Evolutionary conservation across 2,888 invertebrate species (phyloP).

Genomic region (Andrena flavipes): DNA sequence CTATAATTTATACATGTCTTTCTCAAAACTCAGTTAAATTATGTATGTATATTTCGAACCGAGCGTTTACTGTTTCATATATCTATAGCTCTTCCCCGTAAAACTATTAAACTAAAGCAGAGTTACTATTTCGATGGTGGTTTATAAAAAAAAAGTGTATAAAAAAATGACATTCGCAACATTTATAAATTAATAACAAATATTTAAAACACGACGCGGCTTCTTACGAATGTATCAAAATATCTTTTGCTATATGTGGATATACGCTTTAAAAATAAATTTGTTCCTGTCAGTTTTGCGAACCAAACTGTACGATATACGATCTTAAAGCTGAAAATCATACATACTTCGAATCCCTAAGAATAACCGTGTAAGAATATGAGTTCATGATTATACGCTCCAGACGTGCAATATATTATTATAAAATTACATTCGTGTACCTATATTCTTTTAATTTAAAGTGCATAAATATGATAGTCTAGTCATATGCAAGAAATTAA

Average conservation of each 20-base stretch:
- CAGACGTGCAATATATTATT: slow-evolving; percentile 71
- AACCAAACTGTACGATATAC: slow-evolving; percentile 48
- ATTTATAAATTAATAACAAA: slow-evolving; percentile 70
- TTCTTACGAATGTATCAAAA: slow-evolving; percentile 70
- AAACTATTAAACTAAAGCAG: slow-evolving; percentile 48
- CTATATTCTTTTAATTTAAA: slow-evolving; percentile 72
- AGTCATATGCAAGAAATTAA: slow-evolving; percentile 77
- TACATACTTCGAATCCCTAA: slow-evolving; percentile 55
- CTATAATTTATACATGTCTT: slow-evolving; percentile 59
- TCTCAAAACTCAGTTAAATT: slow-evolving; percentile 53
- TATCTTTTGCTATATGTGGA: slow-evolving; percentile 64
- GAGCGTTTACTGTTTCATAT: slow-evolving; percentile 35
- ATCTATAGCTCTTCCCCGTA: slow-evolving; percentile 26
- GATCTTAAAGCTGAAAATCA: slow-evolving; percentile 65
- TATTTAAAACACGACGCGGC: slow-evolving; percentile 52
- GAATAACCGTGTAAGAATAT: slow-evolving; percentile 61
- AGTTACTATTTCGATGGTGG: slow-evolving; percentile 27
- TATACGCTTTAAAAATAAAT: slow-evolving; percentile 59
- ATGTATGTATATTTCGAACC: slow-evolving; percentile 42
- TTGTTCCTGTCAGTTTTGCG: slow-evolving; percentile 38
- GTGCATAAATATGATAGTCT: slow-evolving; percentile 74
- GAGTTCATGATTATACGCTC: slow-evolving; percentile 60
- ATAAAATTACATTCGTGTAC: slow-evolving; percentile 69
- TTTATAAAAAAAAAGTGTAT: slow-evolving; percentile 55
- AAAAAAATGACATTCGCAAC: slow-evolving; percentile 53